Evolutionary conservation across 2,888 invertebrate genomes (phyloP).

Genomic region (Chymomyza procnemis): DNA sequence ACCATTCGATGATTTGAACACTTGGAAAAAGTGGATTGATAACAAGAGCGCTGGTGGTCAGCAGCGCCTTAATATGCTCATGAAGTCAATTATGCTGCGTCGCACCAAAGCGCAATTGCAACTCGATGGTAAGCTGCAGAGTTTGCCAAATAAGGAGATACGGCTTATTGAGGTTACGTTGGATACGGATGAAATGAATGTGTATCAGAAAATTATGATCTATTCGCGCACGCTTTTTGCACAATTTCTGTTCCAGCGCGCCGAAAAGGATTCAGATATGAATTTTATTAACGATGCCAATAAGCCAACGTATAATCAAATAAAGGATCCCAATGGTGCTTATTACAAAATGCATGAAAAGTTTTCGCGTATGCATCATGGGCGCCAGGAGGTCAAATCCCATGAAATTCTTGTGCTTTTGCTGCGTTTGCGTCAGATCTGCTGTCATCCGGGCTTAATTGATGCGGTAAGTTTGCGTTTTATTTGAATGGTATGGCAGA

Average conservation of each 20-base stretch:
- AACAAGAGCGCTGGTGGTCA: slow-evolving; percentile 89
- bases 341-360: slow-evolving; percentile 83
- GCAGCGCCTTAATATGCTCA: slow-evolving; percentile 89
- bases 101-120: slow-evolving; percentile 91
- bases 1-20: slow-evolving; percentile 91
- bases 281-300: slow-evolving; percentile 55
- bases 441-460: slow-evolving; percentile 92
- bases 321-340: slow-evolving; percentile 78
- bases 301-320: slow-evolving; percentile 73
- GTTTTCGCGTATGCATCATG: slow-evolving; percentile 82
- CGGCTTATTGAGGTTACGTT: slow-evolving; percentile 83
- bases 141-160: slow-evolving; percentile 82
- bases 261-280: slow-evolving; percentile 82
- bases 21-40: slow-evolving; percentile 96
- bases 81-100: slow-evolving; percentile 90
- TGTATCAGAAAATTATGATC: slow-evolving; percentile 87
- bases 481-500: no score
- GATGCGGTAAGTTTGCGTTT: slow-evolving; percentile 80
- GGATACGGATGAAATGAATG: slow-evolving; percentile 84
- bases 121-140: slow-evolving; percentile 81
- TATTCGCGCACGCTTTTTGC: slow-evolving; percentile 87
- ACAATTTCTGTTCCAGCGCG: slow-evolving; percentile 86
- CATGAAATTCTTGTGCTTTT: slow-evolving; percentile 89
- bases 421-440: slow-evolving; percentile 91
- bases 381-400: slow-evolving; percentile 81